Base-by-base conservation (phyloP, 2,888 invertebrate genomes). In the Caenorhabditis sinica region DNA sequence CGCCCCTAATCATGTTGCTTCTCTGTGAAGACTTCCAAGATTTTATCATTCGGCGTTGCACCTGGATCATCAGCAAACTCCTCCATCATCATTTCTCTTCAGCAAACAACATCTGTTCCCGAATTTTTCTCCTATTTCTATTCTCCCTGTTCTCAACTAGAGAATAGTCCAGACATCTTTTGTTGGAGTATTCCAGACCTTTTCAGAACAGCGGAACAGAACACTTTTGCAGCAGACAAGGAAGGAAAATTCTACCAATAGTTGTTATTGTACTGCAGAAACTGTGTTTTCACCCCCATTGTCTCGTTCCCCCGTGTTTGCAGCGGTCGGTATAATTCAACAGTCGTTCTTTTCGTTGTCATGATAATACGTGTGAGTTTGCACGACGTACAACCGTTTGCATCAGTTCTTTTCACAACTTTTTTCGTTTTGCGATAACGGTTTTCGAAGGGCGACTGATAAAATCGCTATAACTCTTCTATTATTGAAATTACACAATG, bases 1-100 rank as follows among this genome's bases (percentile, higher is more conserved):
- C 63, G 63, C 63, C 63, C 51, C 23, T 65, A 65, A 45, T 65
- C 65, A 45, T 45, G 63, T 65, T 65, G 2, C 23, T 20, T 5
- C 63, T 11, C 17, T 28, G 43, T 43, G 61, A n/a, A 61, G 23
- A 20, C 15, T 63, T 63, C 63, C 43, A 15, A 23, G 23, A 43
- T 36, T 36, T 25, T 20, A 40, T 40, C 40, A 40, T 40, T 40
- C 40, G 13, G 6, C 13, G 40, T 9, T 40, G 61, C 61, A 65
- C 45, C 40, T 65, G 40, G 40, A 61, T 61, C 9, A n/a, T n/a
- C n/a, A n/a, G 40, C 20, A 20, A 36, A 61, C n/a, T 36, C 23
- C 61, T 61, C 40, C 23, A 6, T 9, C 33, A 9, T 40, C 20
- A 3, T 8, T 53, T 23, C 15, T 61, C 36, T 17, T 23, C 20